phyloP scores from a whole-genome alignment of 2,888 invertebrate genomes.

The Timandra comae region DNA sequence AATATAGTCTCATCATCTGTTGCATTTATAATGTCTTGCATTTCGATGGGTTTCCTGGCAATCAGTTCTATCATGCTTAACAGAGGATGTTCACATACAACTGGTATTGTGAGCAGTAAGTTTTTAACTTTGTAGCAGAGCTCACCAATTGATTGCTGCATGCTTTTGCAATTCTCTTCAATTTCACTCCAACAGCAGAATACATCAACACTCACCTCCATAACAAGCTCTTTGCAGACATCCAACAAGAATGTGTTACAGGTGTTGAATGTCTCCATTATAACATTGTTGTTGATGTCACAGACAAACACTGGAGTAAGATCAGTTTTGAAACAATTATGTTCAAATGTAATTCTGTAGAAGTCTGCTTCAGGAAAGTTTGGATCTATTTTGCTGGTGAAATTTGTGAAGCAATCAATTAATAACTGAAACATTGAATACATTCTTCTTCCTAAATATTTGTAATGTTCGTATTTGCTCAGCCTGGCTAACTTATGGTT shows the following conservation, averaged over 20 bases:
- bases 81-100: conserved; percentile 45
- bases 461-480: conserved; percentile 43
- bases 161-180: conserved; percentile 46
- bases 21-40: conserved; percentile 45
- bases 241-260: conserved; percentile 46
- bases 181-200: conserved; percentile 69
- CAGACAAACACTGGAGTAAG: conserved; percentile 26
- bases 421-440: conserved; percentile 36
- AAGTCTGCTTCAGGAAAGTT: conserved; percentile 30
- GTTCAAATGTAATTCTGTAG: conserved; percentile 43
- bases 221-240: conserved; percentile 46
- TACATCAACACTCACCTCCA: conserved; percentile 60
- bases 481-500: conserved; percentile 36
- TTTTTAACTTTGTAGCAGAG: conserved; percentile 43
- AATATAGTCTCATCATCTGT: conserved; percentile 37
- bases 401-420: conserved; percentile 40
- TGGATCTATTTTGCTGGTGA: conserved; percentile 30
- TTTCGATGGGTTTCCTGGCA: conserved; percentile 46
- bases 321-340: conserved; percentile 27
- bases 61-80: conserved; percentile 52
- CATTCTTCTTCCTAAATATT: conserved; percentile 46
- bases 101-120: conserved; percentile 29
- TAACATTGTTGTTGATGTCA: conserved; percentile 31
- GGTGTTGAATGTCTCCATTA: conserved; percentile 41
- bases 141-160: conserved; percentile 59